phyloP scores from a whole-genome alignment of 92 coral and sea anemone species.

The Heteractis magnifica region DNA sequence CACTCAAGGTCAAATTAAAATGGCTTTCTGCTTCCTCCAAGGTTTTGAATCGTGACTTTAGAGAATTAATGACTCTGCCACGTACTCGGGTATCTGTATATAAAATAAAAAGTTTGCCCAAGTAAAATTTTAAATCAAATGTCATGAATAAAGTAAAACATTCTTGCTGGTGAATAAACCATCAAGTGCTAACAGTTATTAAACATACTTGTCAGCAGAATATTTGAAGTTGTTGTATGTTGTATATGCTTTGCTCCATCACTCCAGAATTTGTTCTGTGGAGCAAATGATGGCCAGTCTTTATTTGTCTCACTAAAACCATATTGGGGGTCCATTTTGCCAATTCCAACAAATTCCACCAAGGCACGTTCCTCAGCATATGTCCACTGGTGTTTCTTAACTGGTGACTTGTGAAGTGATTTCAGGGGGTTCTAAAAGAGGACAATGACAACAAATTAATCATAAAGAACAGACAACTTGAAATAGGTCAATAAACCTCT shows the following conservation, averaged over 20 bases:
- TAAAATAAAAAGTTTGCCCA: background rate
- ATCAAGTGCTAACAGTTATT: too few relatives aligned
- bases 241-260: conserved; percentile 49
- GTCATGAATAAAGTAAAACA: too few relatives aligned
- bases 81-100: conserved; percentile 12
- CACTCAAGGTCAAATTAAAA: background rate
- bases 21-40: conserved; percentile 7
- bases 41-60: background rate
- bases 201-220: conserved; percentile 39
- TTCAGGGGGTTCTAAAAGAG: too few relatives aligned
- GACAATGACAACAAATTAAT: too few relatives aligned
- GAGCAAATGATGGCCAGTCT: conserved; percentile 50
- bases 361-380: conserved; percentile 35
- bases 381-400: conserved; percentile 26
- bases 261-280: conserved; percentile 41
- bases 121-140: background rate
- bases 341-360: conserved; percentile 30
- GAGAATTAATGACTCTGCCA: conserved; percentile 6
- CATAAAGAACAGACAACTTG: too few relatives aligned
- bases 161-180: too few relatives aligned
- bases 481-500: too few relatives aligned
- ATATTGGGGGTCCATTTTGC: conserved; percentile 20
- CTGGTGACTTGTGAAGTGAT: conserved; percentile 8
- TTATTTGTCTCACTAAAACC: background rate
- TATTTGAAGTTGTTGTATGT: conserved; percentile 19